Conservation (phyloP, 2,113 vertebrate species). For the Oxygymnocypris stewartii region DNA sequence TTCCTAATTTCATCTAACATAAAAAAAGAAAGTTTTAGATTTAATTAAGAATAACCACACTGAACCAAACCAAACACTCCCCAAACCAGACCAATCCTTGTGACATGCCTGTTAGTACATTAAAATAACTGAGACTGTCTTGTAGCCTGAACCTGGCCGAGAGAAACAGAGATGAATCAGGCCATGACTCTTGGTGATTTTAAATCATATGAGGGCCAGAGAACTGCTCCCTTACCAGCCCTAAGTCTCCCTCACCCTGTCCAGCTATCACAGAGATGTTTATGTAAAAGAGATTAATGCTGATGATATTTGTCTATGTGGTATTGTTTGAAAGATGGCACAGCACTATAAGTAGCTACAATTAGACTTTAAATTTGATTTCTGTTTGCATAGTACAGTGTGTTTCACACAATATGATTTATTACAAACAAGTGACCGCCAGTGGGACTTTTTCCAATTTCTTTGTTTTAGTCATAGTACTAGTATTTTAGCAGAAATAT, state of each 20-base stretch:
- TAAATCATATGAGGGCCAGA: constrained; percentile 16
- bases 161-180: constrained; percentile 34
- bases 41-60: neutral
- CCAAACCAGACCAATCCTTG: neutral
- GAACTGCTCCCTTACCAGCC: constrained; percentile 36
- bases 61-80: no score
- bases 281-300: constrained; percentile 26
- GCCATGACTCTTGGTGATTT: constrained; percentile 11
- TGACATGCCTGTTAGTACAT: neutral
- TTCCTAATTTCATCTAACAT: neutral
- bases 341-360: neutral
- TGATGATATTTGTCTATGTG: constrained; percentile 34
- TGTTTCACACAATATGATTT: constrained; percentile 1
- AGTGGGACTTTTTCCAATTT: neutral
- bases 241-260: constrained; percentile 28
- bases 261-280: constrained; percentile 15
- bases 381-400: neutral
- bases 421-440: neutral
- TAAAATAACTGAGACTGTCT: neutral
- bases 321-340: constrained; percentile 27
- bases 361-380: neutral
- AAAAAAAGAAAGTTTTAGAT: neutral
- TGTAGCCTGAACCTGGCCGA: neutral
- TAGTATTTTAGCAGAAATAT: neutral
- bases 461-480: neutral